Evolutionary conservation across 1,140 invertebrate species (phyloP).

Genomic region (Adelges cooleyi): DNA sequence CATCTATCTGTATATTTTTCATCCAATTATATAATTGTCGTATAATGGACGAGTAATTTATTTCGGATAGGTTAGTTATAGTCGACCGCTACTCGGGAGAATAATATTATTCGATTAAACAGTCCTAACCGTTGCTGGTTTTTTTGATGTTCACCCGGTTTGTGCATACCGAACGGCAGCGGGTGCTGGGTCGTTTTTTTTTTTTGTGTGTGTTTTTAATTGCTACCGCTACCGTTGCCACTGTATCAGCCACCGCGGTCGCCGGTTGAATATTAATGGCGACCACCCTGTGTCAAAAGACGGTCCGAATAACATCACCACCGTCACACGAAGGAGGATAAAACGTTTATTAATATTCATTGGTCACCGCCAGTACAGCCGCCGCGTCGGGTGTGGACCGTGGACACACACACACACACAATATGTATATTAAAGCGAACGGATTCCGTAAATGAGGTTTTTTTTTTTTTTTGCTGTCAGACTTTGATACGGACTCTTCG

Average conservation of each 20-base stretch:
- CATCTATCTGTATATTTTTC: too few species aligned
- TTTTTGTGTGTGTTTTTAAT: slow-evolving; percentile 5
- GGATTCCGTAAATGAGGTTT: slow-evolving; percentile 6
- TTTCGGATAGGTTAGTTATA: too few species aligned
- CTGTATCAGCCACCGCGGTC: background rate
- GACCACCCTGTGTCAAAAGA: slow-evolving; percentile 4
- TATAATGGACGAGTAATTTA: too few species aligned
- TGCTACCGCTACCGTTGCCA: background rate
- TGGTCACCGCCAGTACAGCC: background rate
- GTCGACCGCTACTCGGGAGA: too few species aligned
- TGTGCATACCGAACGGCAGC: background rate
- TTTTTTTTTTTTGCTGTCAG: background rate
- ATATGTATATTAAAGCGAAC: too few species aligned
- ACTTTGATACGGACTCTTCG: slow-evolving; percentile 10
- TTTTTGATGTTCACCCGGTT: too few species aligned
- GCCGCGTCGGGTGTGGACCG: background rate
- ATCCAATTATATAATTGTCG: too few species aligned
- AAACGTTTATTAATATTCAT: slow-evolving; percentile 27
- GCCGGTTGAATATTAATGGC: slow-evolving; percentile 14
- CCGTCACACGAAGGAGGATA: background rate
- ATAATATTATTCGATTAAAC: too few species aligned
- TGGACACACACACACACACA: slow-evolving; percentile 9
- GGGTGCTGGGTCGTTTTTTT: background rate
- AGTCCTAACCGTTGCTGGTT: too few species aligned
- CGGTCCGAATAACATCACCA: slow-evolving; percentile 3